phyloP scores from a whole-genome alignment of 1,140 invertebrate species.

The Drosophila nigromelanica region DNA sequence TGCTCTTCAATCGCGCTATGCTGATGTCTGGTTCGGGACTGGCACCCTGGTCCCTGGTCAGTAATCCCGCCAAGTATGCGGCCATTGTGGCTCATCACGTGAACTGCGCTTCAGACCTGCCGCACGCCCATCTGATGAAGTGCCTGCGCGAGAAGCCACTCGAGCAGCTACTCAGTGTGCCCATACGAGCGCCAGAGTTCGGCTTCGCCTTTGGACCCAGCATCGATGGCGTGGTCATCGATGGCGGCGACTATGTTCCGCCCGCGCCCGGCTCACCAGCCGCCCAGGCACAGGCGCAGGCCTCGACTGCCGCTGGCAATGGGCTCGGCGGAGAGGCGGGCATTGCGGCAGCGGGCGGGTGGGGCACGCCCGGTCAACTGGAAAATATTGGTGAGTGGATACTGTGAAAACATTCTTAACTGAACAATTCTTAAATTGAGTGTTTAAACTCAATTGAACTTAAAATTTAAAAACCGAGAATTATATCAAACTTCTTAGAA shows the following conservation, averaged over 20 bases:
- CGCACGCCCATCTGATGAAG: conserved; percentile 90
- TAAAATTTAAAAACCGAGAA: not conserved
- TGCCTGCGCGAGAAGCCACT: conserved; percentile 93
- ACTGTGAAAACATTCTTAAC: not conserved
- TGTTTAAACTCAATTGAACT: not conserved
- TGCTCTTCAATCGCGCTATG: conserved; percentile 96
- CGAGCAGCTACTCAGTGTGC: conserved; percentile 89
- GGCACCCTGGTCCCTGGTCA: conserved; percentile 95
- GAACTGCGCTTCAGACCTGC: conserved; percentile 92
- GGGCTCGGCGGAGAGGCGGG: conserved; percentile 76
- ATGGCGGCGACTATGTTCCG: conserved; percentile 79
- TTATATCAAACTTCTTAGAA: too few species aligned
- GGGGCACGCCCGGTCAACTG: conserved; percentile 79
- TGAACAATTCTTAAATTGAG: not conserved
- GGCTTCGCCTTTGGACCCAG: conserved; percentile 95
- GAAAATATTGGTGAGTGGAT: conserved; percentile 75
- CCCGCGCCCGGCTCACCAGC: conserved; percentile 69
- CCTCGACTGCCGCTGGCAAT: conserved; percentile 67
- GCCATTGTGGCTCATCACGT: conserved; percentile 93
- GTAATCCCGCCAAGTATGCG: conserved; percentile 94
- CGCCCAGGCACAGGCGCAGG: conserved; percentile 75
- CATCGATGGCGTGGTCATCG: conserved; percentile 93
- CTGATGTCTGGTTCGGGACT: conserved; percentile 97
- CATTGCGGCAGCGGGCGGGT: conserved; percentile 78
- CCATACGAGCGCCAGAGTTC: conserved; percentile 91